Conservation (phyloP, 2,113 vertebrate genomes). For the Brachirus orientalis region DNA sequence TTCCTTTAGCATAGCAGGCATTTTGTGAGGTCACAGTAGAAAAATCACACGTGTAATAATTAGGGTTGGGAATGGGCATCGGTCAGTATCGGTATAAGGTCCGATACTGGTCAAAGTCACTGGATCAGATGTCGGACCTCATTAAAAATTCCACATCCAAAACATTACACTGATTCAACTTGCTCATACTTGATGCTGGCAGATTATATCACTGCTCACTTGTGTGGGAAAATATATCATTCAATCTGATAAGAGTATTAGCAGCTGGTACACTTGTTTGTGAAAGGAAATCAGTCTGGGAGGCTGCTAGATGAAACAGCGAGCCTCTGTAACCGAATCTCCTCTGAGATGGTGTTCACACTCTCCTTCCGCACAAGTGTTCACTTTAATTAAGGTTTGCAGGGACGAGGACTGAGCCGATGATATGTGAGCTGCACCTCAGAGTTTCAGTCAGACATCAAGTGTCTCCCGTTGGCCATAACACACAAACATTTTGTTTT, state of each 20-base stretch:
- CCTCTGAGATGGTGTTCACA: slow-evolving; percentile 52
- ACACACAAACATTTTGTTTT: neutral
- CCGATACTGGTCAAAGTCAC: no score
- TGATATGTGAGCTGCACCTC: slow-evolving; percentile 46
- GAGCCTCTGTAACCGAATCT: slow-evolving; percentile 58
- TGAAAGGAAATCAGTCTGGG: slow-evolving; percentile 43
- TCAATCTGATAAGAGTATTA: slow-evolving; percentile 32
- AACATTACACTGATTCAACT: slow-evolving; percentile 22
- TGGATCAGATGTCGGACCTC: no score
- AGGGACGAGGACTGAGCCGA: slow-evolving; percentile 16
- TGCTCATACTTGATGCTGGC: neutral
- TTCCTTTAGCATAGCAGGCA: no score
- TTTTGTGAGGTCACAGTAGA: no score
- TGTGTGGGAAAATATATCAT: neutral
- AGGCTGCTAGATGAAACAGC: slow-evolving; percentile 44
- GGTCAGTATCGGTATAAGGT: no score
- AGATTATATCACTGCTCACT: neutral
- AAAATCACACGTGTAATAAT: no score
- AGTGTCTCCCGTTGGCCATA: slow-evolving; percentile 12
- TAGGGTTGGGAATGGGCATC: no score
- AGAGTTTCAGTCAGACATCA: slow-evolving; percentile 9
- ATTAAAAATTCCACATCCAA: neutral
- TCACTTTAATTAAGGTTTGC: slow-evolving; percentile 75
- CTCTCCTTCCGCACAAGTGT: slow-evolving; percentile 49
- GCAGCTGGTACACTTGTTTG: slow-evolving; percentile 15